These are phyloP conservation scores for Todus mexicanus DNA, from an alignment of 2,797 vertebrate species.

Conservation along the genomic window DNA sequence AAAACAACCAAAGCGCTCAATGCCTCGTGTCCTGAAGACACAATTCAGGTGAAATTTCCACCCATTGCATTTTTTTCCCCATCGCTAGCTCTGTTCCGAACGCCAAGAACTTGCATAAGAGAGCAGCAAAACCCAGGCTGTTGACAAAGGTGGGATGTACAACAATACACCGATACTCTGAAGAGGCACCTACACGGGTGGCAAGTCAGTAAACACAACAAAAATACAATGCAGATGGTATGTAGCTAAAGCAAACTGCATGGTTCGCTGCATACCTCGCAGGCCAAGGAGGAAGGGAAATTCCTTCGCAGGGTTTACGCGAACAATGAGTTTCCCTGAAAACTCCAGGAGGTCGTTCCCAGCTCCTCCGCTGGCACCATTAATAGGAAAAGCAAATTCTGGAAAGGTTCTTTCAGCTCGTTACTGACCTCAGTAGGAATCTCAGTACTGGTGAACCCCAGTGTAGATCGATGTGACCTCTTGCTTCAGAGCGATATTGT, in stretches of 20 bases:
- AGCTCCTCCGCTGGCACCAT: neutral
- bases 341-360: slow-evolving; percentile 35
- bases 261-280: slow-evolving; percentile 46
- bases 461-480: slow-evolving; percentile 44
- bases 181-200: neutral
- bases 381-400: slow-evolving; percentile 5
- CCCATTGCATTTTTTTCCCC: neutral
- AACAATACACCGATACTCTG: fast-evolving
- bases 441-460: slow-evolving; percentile 2
- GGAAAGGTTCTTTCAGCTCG: slow-evolving; percentile 36
- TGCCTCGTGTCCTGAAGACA: neutral
- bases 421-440: slow-evolving; percentile 3
- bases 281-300: slow-evolving; percentile 37
- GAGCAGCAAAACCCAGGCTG: neutral
- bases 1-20: neutral
- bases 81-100: neutral
- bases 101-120: neutral
- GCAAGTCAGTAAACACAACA: slow-evolving; percentile 42
- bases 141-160: neutral
- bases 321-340: slow-evolving; percentile 71
- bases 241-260: slow-evolving; percentile 58
- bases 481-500: slow-evolving; percentile 9
- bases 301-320: slow-evolving; percentile 43
- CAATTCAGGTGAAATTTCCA: neutral
- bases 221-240: slow-evolving; percentile 37